Conservation (phyloP, 2,888 invertebrate species). For the Chrysomela aeneicollis region DNA sequence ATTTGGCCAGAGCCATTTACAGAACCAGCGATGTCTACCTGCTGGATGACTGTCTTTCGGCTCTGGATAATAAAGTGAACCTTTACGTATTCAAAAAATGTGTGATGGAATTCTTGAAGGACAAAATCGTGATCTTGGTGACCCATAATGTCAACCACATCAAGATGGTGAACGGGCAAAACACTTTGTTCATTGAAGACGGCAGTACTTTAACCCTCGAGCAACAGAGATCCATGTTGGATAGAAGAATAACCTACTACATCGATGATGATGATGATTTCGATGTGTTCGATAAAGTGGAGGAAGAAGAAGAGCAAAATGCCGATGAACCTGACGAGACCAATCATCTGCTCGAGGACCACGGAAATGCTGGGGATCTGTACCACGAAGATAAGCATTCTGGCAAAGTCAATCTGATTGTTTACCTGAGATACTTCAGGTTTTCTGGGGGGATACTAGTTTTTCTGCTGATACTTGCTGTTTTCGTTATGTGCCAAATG, state of each 20-base stretch:
- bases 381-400: slow-evolving; percentile 49
- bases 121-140: slow-evolving; percentile 51
- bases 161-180: slow-evolving; percentile 42
- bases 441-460: slow-evolving; percentile 50
- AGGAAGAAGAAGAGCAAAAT: slow-evolving; percentile 24
- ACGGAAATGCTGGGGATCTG: slow-evolving; percentile 30
- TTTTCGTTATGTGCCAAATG: slow-evolving; percentile 46
- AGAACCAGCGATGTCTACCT: slow-evolving; percentile 52
- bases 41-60: slow-evolving; percentile 51
- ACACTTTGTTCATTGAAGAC: slow-evolving; percentile 44
- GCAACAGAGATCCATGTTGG: slow-evolving; percentile 40
- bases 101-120: slow-evolving; percentile 48
- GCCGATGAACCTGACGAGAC: slow-evolving; percentile 35
- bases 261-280: slow-evolving; percentile 44
- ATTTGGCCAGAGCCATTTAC: slow-evolving; percentile 52
- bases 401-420: slow-evolving; percentile 48
- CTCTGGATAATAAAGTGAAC: slow-evolving; percentile 48
- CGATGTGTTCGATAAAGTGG: slow-evolving; percentile 29
- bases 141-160: slow-evolving; percentile 51
- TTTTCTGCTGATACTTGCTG: slow-evolving; percentile 37
- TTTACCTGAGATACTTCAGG: slow-evolving; percentile 52
- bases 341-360: slow-evolving; percentile 18
- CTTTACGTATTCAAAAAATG: slow-evolving; percentile 49
- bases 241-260: slow-evolving; percentile 46
- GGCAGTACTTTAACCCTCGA: slow-evolving; percentile 43